phyloP scores from a whole-genome alignment of 2,888 invertebrate species.

The Drosophila kanekoi region DNA sequence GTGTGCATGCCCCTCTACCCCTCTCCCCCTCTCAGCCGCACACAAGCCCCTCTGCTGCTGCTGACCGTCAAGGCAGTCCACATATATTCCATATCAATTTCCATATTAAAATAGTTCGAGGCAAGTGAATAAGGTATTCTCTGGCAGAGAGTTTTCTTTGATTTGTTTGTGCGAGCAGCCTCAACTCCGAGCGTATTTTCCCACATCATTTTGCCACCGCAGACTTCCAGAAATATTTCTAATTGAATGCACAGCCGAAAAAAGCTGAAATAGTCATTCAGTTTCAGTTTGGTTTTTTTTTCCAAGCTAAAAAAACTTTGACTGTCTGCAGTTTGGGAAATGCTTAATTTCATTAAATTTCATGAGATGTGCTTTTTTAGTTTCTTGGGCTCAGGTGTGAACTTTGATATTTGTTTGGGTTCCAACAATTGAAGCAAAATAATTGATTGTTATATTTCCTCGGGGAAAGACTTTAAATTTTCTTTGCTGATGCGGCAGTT shows the following conservation, averaged over 20 bases:
- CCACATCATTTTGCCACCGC: conserved; percentile 67
- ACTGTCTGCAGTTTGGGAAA: conserved; percentile 38
- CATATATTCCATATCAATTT: conserved; percentile 71
- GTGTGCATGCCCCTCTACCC: conserved; percentile 15
- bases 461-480: conserved; percentile 20
- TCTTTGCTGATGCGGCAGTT: conserved; percentile 57
- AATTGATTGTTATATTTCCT: conserved; percentile 51
- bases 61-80: neutral
- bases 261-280: conserved; percentile 37
- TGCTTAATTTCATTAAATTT: conserved; percentile 74
- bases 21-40: no score
- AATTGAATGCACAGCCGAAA: conserved; percentile 71
- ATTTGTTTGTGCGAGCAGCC: conserved; percentile 55
- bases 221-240: conserved; percentile 56
- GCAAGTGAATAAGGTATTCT: conserved; percentile 35
- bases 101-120: conserved; percentile 73
- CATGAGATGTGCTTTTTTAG: conserved; percentile 61
- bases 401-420: conserved; percentile 15
- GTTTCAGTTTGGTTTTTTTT: conserved; percentile 1
- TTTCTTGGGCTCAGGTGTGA: conserved; percentile 36
- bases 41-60: no score
- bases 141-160: conserved; percentile 54
- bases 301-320: conserved; percentile 13
- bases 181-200: conserved; percentile 51
- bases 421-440: conserved; percentile 28